Evolutionary conservation across 2,797 vertebrate genomes (phyloP).

Genomic region (Heliangelus exortis): DNA sequence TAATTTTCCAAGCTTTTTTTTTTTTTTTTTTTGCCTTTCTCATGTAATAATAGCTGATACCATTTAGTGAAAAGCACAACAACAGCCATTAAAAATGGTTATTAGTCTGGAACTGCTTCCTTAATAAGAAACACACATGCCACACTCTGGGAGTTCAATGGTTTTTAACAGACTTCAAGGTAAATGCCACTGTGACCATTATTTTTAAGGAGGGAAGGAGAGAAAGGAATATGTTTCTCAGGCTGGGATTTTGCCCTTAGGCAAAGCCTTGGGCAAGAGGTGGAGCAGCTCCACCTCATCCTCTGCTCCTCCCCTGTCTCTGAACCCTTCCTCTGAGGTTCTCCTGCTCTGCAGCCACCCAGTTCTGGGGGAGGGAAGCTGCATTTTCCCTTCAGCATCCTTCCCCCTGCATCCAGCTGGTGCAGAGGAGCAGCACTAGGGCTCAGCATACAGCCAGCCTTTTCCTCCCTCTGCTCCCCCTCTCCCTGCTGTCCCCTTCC

Average conservation of each 20-base stretch:
- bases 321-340: not conserved
- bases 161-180: slow-evolving; percentile 54
- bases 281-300: not conserved
- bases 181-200: slow-evolving; percentile 52
- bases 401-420: not conserved
- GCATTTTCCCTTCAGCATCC: not conserved
- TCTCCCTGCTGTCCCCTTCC: not conserved
- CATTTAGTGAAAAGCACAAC: slow-evolving; percentile 46
- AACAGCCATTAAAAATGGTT: slow-evolving; percentile 65
- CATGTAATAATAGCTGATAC: slow-evolving; percentile 40
- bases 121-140: slow-evolving; percentile 65
- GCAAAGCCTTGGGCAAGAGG: slow-evolving; percentile 59
- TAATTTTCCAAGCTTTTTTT: slow-evolving; percentile 33
- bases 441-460: not conserved
- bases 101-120: slow-evolving; percentile 68
- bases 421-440: not conserved
- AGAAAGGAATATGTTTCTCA: not conserved
- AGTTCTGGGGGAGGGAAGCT: slow-evolving; percentile 14
- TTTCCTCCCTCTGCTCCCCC: not conserved
- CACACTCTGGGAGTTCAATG: slow-evolving; percentile 37
- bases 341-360: not conserved
- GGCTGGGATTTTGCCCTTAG: slow-evolving; percentile 50
- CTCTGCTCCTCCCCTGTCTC: not conserved
- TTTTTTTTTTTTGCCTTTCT: slow-evolving; percentile 36
- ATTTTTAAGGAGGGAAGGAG: not conserved